Percentiles rank a stretch among this genome's conserved stretches.
Conservation (phyloP, 1,140 invertebrate species). For the Anadara kagoshimensis region DNA sequence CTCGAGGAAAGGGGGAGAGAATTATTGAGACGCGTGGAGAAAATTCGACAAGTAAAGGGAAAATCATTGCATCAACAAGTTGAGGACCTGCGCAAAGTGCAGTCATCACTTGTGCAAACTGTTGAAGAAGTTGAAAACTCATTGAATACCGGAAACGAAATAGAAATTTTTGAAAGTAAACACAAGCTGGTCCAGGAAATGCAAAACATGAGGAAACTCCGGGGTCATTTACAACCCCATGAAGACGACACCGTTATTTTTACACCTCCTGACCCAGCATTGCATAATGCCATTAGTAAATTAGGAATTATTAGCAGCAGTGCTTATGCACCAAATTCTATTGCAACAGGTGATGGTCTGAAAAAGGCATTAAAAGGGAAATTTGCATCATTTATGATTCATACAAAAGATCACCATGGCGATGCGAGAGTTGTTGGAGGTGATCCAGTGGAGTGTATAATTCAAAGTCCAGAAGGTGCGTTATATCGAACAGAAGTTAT, state of each 20-base stretch:
- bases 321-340: conserved; percentile 79
- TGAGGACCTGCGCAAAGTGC: conserved; percentile 79
- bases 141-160: conserved; percentile 77
- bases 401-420: conserved; percentile 77
- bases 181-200: conserved; percentile 83
- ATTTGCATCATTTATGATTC: conserved; percentile 73
- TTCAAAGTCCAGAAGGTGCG: conserved; percentile 78
- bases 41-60: conserved; percentile 82
- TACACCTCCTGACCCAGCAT: conserved; percentile 75
- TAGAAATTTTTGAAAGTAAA: conserved; percentile 83
- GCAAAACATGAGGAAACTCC: conserved; percentile 79
- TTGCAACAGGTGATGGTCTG: conserved; percentile 75
- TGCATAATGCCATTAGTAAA: conserved; percentile 74
- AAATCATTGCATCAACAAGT: conserved; percentile 83
- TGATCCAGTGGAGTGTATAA: conserved; percentile 79
- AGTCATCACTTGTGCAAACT: conserved; percentile 80
- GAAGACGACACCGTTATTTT: conserved; percentile 79
- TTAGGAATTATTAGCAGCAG: conserved; percentile 76
- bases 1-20: conserved; percentile 88
- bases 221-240: conserved; percentile 74
- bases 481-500: conserved; percentile 72
- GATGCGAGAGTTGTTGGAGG: conserved; percentile 78
- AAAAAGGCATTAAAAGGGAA: conserved; percentile 74
- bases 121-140: conserved; percentile 81
- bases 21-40: conserved; percentile 85